Evolutionary conservation across 2,113 vertebrate genomes (phyloP).

Genomic region (Cacatua alba): DNA sequence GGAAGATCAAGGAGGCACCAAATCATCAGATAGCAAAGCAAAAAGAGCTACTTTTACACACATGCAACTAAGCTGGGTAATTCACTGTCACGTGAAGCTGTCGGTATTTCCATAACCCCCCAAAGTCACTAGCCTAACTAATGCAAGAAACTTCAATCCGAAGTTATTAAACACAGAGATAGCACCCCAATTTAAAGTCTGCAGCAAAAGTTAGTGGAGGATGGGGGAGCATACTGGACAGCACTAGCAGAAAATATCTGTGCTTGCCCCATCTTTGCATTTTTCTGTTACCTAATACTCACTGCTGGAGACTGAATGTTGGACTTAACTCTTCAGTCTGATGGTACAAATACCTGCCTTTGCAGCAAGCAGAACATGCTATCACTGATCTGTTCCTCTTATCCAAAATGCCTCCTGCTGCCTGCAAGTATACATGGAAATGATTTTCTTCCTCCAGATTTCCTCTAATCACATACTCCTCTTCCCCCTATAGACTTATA

Average conservation of each 20-base stretch:
- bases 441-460: background rate
- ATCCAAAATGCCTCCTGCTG: background rate
- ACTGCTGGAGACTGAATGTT: background rate
- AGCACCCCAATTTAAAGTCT: background rate
- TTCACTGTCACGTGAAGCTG: background rate
- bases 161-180: background rate
- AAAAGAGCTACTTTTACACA: background rate
- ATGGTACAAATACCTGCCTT: background rate
- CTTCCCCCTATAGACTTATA: background rate
- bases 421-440: background rate
- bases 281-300: background rate
- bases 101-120: background rate
- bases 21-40: background rate
- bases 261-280: background rate
- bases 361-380: background rate
- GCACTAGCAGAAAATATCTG: fast-evolving
- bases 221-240: background rate
- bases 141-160: background rate
- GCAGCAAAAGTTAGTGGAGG: background rate
- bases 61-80: background rate
- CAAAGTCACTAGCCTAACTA: background rate
- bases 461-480: background rate
- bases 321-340: background rate
- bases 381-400: background rate
- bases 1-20: background rate